Base-by-base conservation (phyloP, 2,888 invertebrate species). In the Polydrusus pterygomalis region DNA sequence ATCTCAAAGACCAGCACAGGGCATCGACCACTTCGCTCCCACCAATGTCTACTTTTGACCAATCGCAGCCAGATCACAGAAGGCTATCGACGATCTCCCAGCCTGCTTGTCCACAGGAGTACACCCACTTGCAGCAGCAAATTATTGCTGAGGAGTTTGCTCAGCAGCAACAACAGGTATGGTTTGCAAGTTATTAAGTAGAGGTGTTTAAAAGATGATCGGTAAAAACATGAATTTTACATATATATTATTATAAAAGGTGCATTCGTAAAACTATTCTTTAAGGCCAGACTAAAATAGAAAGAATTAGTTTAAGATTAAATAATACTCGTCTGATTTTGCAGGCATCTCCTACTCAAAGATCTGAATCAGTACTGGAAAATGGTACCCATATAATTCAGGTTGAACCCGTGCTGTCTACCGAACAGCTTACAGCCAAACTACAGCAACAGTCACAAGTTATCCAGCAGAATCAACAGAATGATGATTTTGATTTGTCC, bases 1-100 rank as follows among this genome's bases (percentile, higher is more conserved):
- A 85, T 51, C 62, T 81, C 30, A 81, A 82, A 73, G 80, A 81
- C 17, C 78, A 77, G 40, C 81, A 81, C 47, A 75, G 78, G 51
- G 72, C 75, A 18, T 86, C 86, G 5, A 86, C 86, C 0, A 80
- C 82, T 2, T 86, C 87, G 7, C 75, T 86, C 25, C 87, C 87
- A 9, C 86, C 87, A 3, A 82, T 85, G 79, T 78, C 84, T 0
- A 82, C 78, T n/a, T 85, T 85, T 65, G 86, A 86, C 10, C 67
- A 49, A 13, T 72, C 79, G 3, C 79, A 76, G 58, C 68, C 54
- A 40, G 86, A 87, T 64, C 83, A 84, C 64, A 76, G 87, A 9
- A 79, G 86, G 30, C 77, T 86, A 76, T 87, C 87, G 0, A 84
- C 86, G 0, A 79, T 83, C 2, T 86, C 87, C 7, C 86, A 87